Conservation (phyloP, 2,113 vertebrate genomes). For the Brienomyrus brachyistius region DNA sequence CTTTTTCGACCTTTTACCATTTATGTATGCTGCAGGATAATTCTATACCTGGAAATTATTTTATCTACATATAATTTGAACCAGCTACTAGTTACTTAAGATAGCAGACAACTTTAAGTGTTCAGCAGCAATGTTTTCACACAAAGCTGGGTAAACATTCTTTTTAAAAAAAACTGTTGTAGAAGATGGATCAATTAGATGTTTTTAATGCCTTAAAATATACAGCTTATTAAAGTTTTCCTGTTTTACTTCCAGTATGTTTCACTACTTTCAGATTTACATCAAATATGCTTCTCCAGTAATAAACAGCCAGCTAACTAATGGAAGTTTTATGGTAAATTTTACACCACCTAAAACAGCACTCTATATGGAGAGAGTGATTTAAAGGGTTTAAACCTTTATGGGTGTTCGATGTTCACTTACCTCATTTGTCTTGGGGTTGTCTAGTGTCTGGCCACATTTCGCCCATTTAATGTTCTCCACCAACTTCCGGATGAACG, state of each 20-base stretch:
- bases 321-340: not conserved
- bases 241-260: not conserved
- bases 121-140: not conserved
- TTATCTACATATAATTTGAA: not conserved
- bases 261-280: not conserved
- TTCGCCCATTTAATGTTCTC: conserved; percentile 98
- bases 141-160: not conserved
- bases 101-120: not conserved
- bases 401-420: not conserved
- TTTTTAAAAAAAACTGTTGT: not conserved
- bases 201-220: not conserved
- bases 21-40: not conserved
- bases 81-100: not conserved
- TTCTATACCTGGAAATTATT: not conserved
- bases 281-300: not conserved
- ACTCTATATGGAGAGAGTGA: not conserved
- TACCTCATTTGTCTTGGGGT: conserved; percentile 94
- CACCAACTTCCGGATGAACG: conserved; percentile 97
- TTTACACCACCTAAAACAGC: not conserved
- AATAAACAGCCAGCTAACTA: not conserved
- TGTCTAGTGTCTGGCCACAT: conserved; percentile 82
- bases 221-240: not conserved
- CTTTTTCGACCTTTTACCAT: not conserved
- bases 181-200: not conserved
- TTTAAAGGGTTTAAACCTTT: not conserved